Conservation (phyloP, 2,797 vertebrate genomes). For the Typhlichthys eigenmanni region DNA sequence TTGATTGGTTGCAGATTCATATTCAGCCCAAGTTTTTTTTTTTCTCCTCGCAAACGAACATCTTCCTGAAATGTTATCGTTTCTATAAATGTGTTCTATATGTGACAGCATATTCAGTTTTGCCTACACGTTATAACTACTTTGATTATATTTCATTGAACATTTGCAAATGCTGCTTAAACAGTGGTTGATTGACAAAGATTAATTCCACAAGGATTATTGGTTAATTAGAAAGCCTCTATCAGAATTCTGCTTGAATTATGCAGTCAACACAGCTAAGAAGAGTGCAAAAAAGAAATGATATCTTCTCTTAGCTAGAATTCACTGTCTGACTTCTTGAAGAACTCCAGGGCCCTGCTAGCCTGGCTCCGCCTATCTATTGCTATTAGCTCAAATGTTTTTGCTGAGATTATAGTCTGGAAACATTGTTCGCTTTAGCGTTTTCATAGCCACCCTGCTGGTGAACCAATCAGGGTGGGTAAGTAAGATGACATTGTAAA, state of each 20-base stretch:
- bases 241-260: conserved; percentile 43
- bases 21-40: neutral
- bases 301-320: conserved; percentile 49
- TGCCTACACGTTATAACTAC: no score
- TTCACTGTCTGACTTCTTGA: conserved; percentile 32
- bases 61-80: conserved; percentile 11
- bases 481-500: no score
- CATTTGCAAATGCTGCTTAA: conserved; percentile 26
- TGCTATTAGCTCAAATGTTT: no score
- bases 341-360: conserved; percentile 53
- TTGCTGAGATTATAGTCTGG: no score
- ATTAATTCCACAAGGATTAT: conserved; percentile 1
- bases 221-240: conserved; percentile 47
- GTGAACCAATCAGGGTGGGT: no score
- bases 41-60: neutral
- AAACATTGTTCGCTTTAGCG: no score
- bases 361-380: conserved; percentile 13
- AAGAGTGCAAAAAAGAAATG: conserved; percentile 50
- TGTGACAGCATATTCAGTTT: conserved; percentile 4
- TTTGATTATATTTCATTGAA: conserved; percentile 27
- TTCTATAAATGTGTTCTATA: neutral
- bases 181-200: conserved; percentile 1
- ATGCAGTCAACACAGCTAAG: conserved; percentile 30
- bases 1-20: conserved; percentile 22
- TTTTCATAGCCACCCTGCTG: no score